Base-by-base conservation (phyloP, 2,888 invertebrate species). In the Nymphalis urticae region DNA sequence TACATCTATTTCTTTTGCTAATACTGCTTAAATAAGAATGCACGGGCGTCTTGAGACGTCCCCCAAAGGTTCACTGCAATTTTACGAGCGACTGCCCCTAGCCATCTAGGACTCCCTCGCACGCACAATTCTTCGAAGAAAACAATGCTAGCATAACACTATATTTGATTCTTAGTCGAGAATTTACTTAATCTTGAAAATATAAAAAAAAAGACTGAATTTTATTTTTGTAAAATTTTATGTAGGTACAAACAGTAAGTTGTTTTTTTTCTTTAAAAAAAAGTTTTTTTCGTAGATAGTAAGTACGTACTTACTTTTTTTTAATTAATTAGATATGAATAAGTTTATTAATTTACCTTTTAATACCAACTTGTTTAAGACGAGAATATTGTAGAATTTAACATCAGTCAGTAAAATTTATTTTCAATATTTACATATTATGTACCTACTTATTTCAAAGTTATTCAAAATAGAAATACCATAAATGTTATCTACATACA, bases 1-100 rank as follows among this genome's bases (percentile, higher is more conserved):
- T 64, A 6, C 48, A 64, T 72, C 69, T 70, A 48, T 71, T 85
- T 79, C 81, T 67, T 68, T 70, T 59, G 13, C 10, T 61, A 47
- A 74, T 84, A 80, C 89, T 86, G 68, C 64, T 56, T 42, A 73
- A 79, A 82, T 86, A 88, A 88, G 90, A 91, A 91, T 91, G 90
- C 91, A 91, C 85, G 82, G 81, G 76, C 87, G 89, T 89, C 92
- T 92, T 89, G 87, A 92, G 91, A 89, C 87, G 86, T 84, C 83
- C 83, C 90, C 90, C 88, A 85, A 82, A 85, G 86, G 85, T 82
- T 77, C 80, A 83, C 82, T 92, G 92, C 92, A 92, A 89, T 88
- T 92, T 92, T 90, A 92, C 88, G 92, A 92, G 80, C 81, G 79
- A 79, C 81, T 85, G 85, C 90, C 90, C 87, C 82, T 82, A 79